Evolutionary conservation across 2,797 vertebrate genomes (phyloP).

Genomic region (Yasuhikotakia modesta): DNA sequence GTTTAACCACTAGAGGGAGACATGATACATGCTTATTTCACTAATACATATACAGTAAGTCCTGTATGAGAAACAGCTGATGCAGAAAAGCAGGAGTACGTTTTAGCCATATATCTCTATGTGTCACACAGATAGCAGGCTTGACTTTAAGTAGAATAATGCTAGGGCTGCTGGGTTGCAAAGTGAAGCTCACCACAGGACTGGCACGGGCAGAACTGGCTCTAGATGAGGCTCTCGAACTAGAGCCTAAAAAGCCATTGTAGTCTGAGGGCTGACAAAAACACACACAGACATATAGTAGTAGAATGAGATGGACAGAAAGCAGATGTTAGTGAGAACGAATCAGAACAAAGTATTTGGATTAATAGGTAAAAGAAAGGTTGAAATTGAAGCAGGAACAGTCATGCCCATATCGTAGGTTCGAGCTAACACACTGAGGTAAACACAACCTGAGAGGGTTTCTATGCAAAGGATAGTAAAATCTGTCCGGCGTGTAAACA

Average conservation of each 20-base stretch:
- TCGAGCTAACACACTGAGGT: background rate
- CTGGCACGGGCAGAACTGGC: slow-evolving; percentile 93
- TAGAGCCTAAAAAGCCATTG: slow-evolving; percentile 83
- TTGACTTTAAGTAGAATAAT: background rate
- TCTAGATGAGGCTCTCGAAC: slow-evolving; percentile 90
- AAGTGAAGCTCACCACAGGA: slow-evolving; percentile 89
- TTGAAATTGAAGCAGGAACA: background rate
- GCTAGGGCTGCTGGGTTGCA: background rate
- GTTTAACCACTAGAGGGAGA: slow-evolving; percentile 41
- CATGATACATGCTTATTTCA: background rate
- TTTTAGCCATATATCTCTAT: background rate
- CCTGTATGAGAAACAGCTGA: background rate
- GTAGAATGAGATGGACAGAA: slow-evolving; percentile 69
- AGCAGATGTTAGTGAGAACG: slow-evolving; percentile 51
- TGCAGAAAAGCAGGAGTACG: background rate
- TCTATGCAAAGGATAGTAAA: background rate
- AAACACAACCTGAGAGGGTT: background rate
- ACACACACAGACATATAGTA: slow-evolving; percentile 37
- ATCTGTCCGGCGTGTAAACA: background rate
- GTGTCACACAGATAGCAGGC: background rate
- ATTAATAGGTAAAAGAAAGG: background rate
- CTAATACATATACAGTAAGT: background rate
- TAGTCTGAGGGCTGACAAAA: slow-evolving; percentile 85
- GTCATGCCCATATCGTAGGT: background rate
- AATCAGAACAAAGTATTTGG: slow-evolving; percentile 10